A percentile compares a stretch with the other conserved stretches of the same genome.
phyloP scores from a whole-genome alignment of 35 echinoderm and acorn worm genomes.

The Apostichopus californicus region DNA sequence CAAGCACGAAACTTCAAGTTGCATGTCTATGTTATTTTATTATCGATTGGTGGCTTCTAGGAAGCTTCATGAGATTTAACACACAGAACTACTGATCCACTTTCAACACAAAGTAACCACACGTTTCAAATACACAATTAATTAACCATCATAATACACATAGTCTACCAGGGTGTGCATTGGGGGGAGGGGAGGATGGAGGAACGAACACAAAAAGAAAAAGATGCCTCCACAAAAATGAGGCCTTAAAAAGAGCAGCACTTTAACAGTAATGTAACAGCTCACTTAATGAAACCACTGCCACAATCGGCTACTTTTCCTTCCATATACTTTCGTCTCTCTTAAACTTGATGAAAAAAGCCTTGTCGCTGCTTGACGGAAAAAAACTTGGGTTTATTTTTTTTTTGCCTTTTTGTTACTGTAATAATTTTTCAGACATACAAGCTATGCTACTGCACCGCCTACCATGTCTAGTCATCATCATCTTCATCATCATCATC shows the following conservation, averaged over 20 bases:
- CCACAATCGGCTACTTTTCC: too few relatives aligned
- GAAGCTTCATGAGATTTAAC: neutral
- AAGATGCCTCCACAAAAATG: neutral
- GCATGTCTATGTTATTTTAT: neutral
- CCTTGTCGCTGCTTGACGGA: neutral
- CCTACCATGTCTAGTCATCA: constrained; percentile 2
- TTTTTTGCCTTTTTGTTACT: constrained; percentile 20
- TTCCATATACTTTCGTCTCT: too few relatives aligned
- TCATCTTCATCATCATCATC: constrained; percentile 36
- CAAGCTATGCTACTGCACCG: constrained; percentile 10
- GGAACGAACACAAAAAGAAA: neutral
- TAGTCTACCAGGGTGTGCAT: neutral
- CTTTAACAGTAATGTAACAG: neutral
- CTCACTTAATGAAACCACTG: neutral
- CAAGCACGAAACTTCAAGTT: too few relatives aligned
- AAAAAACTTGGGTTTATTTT: constrained; percentile 28
- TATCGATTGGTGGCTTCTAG: neutral
- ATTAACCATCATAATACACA: neutral
- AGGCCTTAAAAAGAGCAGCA: neutral
- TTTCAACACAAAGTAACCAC: neutral
- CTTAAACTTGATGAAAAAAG: too few relatives aligned
- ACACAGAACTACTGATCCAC: too few relatives aligned
- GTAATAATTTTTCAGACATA: constrained; percentile 12
- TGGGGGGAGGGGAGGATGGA: neutral
- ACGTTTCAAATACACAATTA: neutral